These are phyloP conservation scores for Notoglanidium macrostoma DNA, from an alignment of 2,797 vertebrate genomes.

Conservation along the genomic window DNA sequence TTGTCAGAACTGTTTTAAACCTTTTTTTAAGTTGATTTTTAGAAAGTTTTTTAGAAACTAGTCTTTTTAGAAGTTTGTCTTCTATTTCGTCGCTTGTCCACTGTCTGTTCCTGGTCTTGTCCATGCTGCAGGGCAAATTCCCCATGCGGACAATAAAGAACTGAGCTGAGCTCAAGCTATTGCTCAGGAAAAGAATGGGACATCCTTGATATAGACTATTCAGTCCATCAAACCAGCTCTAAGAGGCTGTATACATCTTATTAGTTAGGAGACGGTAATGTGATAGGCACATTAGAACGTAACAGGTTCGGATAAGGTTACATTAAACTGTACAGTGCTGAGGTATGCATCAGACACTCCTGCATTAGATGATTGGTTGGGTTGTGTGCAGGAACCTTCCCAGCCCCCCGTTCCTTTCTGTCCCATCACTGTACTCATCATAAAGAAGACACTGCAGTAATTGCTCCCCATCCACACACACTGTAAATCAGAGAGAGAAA, in stretches of 20 bases:
- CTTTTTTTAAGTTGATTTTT: neutral
- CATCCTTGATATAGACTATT: constrained; percentile 11
- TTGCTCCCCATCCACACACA: constrained; percentile 75
- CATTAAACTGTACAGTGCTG: constrained; percentile 6
- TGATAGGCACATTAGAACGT: constrained; percentile 12
- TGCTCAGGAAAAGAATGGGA: neutral
- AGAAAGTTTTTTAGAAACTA: too few species aligned
- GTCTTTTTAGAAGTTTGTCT: too few species aligned
- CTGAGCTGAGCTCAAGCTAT: neutral
- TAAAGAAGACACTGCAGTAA: constrained; percentile 78
- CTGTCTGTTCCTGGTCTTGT: neutral
- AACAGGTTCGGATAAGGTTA: constrained; percentile 18
- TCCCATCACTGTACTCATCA: constrained; percentile 29
- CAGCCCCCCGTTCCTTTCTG: constrained; percentile 68
- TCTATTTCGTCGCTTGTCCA: neutral
- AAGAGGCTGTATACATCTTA: constrained; percentile 10
- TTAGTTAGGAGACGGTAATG: neutral
- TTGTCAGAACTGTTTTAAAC: neutral
- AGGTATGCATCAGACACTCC: constrained; percentile 48
- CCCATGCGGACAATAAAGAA: neutral
- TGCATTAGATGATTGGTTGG: constrained; percentile 75
- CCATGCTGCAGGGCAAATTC: neutral
- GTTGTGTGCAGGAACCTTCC: constrained; percentile 68
- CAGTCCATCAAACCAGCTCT: constrained; percentile 2
- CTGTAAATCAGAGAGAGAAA: constrained; percentile 78